A percentile compares a stretch with the other conserved stretches of the same genome.
Evolutionary conservation across 2,888 invertebrate genomes (phyloP).

Genomic region (Philopedon plagiatum): DNA sequence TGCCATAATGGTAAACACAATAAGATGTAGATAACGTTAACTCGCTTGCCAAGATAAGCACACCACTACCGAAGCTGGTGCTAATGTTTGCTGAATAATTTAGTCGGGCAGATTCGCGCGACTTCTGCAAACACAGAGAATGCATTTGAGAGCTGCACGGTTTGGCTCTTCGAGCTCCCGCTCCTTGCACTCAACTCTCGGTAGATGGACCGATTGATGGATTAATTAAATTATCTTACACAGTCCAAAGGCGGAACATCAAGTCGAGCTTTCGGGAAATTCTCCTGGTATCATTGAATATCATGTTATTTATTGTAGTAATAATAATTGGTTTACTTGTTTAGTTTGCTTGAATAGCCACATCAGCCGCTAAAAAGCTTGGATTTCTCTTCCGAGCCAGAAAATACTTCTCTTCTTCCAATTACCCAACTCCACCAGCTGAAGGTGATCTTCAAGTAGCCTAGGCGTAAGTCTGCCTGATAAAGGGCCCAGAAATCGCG

Average conservation of each 20-base stretch:
- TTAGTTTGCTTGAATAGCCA: too few species aligned
- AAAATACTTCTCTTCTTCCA: too few species aligned
- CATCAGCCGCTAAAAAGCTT: too few species aligned
- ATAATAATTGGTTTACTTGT: background rate
- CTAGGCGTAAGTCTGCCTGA: too few species aligned
- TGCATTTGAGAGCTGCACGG: conserved; percentile 39
- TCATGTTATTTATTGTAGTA: too few species aligned
- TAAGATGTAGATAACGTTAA: conserved; percentile 40
- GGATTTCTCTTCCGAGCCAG: too few species aligned
- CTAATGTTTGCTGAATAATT: conserved; percentile 68
- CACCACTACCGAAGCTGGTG: conserved; percentile 55
- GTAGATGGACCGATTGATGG: conserved; percentile 62
- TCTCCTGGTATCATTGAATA: too few species aligned
- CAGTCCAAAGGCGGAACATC: conserved; percentile 50
- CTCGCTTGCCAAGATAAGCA: conserved; percentile 40
- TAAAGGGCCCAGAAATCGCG: too few species aligned
- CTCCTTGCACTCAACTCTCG: conserved; percentile 33
- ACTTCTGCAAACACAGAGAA: conserved; percentile 50
- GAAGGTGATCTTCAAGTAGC: too few species aligned
- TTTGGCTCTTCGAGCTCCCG: conserved; percentile 33
- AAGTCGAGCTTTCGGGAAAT: background rate
- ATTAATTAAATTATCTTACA: conserved; percentile 64
- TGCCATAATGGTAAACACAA: conserved; percentile 34
- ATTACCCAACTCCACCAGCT: too few species aligned
- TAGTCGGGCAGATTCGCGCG: conserved; percentile 64